phyloP scores from a whole-genome alignment of 2,888 invertebrate species.

The Electrophaes corylata region DNA sequence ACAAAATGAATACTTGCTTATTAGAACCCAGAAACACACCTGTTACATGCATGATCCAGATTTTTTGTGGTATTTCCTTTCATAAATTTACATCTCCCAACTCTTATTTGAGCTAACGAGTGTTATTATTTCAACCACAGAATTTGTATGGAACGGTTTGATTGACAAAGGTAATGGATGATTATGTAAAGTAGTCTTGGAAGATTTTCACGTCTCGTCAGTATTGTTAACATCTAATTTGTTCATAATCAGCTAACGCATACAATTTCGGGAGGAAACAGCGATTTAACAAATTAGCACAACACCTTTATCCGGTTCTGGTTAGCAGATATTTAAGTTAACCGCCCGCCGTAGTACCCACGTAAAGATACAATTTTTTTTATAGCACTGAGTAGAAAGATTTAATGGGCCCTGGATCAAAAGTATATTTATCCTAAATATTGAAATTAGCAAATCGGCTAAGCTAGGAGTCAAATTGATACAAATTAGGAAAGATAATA shows the following conservation, averaged over 20 bases:
- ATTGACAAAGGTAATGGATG: constrained; percentile 74
- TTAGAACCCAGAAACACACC: constrained; percentile 78
- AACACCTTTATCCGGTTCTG: constrained; percentile 32
- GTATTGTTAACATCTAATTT: constrained; percentile 65
- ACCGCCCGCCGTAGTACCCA: not conserved
- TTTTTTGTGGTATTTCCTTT: constrained; percentile 74
- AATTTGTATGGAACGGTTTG: constrained; percentile 69
- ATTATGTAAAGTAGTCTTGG: constrained; percentile 54
- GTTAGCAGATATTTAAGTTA: constrained; percentile 22
- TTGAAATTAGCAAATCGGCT: no score
- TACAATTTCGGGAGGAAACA: constrained; percentile 46
- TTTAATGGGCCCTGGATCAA: not conserved
- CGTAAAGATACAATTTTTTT: constrained; percentile 37
- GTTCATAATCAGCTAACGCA: constrained; percentile 54
- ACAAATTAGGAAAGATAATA: no score
- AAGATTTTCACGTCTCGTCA: constrained; percentile 70
- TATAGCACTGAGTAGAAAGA: constrained; percentile 8
- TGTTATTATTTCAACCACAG: constrained; percentile 81
- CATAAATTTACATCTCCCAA: constrained; percentile 76
- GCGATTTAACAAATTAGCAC: constrained; percentile 53
- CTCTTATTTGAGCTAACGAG: constrained; percentile 75
- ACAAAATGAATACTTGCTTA: constrained; percentile 60
- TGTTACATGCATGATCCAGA: constrained; percentile 70
- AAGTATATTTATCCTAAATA: not conserved
- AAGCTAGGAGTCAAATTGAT: no score